Evolutionary conservation across 2,113 vertebrate species (phyloP), one percentile per base, ranked within the genome.

Genomic region (Sinocyclocheilus anshuiensis): DNA sequence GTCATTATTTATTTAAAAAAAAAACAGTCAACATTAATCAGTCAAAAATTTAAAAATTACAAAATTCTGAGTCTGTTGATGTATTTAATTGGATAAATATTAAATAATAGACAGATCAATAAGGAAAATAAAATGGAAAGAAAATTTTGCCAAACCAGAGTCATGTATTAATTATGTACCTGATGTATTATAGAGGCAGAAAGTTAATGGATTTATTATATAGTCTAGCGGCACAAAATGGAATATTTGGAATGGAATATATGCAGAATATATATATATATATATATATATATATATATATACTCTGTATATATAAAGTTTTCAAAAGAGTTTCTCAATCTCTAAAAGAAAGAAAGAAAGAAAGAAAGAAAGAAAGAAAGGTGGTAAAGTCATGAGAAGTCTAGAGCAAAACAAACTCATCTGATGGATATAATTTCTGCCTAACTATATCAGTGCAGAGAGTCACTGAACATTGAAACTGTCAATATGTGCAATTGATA

Each of bases 401-500:
- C 26, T 12, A 57, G 29, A 39, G 22, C 7, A 15, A 59, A 42
- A 39, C 11, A n/a, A 79, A 78, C 6, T 71, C 48, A 77, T 18
- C 13, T 29, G 75, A 55, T 55, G 16, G 33, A 80, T n/a, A 65
- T 0, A 29, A 48, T 48, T 65, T 45, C 18, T 45, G 36, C 36
- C 4, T 9, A 81, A 65, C 6, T 81, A 26, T 18, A 81, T 36
- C 59, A 81, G 13, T 5, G 16, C 1, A 39, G 59, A 48, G 15
- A 81, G 59, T 26, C 59, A 48, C 6, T 81, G 57, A 80, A 80
- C 57, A 80, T 8, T 33, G 78, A 81, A 65, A 81, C 59, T 81
- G 78, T 26, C 79, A 67, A 48, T 45, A 53, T 39, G 15, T 24
- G 76, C 20, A 12, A 79, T 24, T 67, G 59, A 81, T 81, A 81